Percentiles rank a stretch among this genome's conserved stretches.
phyloP scores from a whole-genome alignment of 2,797 vertebrate species.

The Sorex maritimensis region DNA sequence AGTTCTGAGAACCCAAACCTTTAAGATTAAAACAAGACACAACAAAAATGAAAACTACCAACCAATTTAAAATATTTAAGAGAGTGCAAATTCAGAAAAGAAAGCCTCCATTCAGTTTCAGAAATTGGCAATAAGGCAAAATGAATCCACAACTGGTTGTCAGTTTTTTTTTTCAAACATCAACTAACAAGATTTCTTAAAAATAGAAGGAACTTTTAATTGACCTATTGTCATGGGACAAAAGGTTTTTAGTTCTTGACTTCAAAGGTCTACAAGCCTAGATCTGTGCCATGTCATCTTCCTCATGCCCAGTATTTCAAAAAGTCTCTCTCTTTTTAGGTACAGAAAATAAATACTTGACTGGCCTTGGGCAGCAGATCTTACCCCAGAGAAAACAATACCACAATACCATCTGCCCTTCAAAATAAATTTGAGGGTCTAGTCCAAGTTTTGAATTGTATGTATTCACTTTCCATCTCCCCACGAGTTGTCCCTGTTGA shows the following conservation, averaged over 20 bases:
- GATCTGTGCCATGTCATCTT: not conserved
- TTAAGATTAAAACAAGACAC: conserved; percentile 32
- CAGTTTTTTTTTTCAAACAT: not conserved
- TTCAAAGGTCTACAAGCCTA: not conserved
- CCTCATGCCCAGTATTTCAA: not conserved
- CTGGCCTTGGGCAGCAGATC: not conserved
- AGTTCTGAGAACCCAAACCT: not conserved
- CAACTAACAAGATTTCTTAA: not conserved
- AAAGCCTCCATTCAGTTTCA: not conserved
- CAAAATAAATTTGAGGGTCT: not conserved
- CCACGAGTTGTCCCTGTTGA: not conserved
- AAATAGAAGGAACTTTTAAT: conserved; percentile 45
- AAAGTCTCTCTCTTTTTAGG: not conserved
- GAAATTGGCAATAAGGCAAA: not conserved
- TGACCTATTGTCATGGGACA: conserved; percentile 41
- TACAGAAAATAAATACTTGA: conserved; percentile 40
- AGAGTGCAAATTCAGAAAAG: not conserved
- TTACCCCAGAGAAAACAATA: conserved; percentile 43
- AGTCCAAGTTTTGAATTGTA: not conserved
- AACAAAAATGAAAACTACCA: conserved; percentile 19
- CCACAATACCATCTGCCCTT: not conserved
- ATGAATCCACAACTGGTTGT: not conserved
- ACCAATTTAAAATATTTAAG: conserved; percentile 34
- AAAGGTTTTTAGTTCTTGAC: conserved; percentile 9
- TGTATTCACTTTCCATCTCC: conserved; percentile 45